Base-by-base conservation (phyloP, 2,888 invertebrate genomes). In the Pristionchus arcanus region DNA sequence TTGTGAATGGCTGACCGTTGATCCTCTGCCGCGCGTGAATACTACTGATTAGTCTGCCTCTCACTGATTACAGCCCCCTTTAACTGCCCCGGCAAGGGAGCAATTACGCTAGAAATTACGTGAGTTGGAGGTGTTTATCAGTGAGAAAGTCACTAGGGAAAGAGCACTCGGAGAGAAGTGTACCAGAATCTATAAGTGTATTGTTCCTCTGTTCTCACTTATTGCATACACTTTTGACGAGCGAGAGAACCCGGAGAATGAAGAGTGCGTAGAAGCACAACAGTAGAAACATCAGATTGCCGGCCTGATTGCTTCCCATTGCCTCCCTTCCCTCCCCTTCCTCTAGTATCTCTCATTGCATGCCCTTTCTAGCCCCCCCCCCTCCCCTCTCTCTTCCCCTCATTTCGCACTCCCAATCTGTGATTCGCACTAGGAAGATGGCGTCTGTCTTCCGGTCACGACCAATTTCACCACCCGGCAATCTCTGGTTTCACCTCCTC, bases 271-370 rank as follows among this genome's bases (percentile, higher is more conserved):
- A 59, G 59, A 19, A 59, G 59, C 21, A 59, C 42, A 49, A 49
- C 42, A 49, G 42, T 49, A 63, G 63, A 21, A 63, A 63, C 63
- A 63, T 63, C 4, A 74, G 74, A 42, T 74, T 42, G 74, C 9
- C 37, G 34, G 21, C 19, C 74, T 74, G 74, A 74, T 74, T 74
- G 37, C 74, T 74, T 74, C 74, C 74, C 19, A 63, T 74, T 74
- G 59, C 34, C 49, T 21, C 81, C 37, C 34, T 28, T 21, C 42
- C 7, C 37, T 25, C 21, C 25, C 42, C 74, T 42, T 25, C 74
- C 49, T 53, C 81, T 28, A 81, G 25, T 81, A 42, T 31, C 74
- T 19, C 31, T 37, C 74, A 74, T 71, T 71, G 7, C 74, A 74
- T 74, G 74, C 74, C 74, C 74, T 74, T 74, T 21, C 63, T 11